Conservation (phyloP, 1,140 invertebrate genomes). For the Pentalonia nigronervosa region DNA sequence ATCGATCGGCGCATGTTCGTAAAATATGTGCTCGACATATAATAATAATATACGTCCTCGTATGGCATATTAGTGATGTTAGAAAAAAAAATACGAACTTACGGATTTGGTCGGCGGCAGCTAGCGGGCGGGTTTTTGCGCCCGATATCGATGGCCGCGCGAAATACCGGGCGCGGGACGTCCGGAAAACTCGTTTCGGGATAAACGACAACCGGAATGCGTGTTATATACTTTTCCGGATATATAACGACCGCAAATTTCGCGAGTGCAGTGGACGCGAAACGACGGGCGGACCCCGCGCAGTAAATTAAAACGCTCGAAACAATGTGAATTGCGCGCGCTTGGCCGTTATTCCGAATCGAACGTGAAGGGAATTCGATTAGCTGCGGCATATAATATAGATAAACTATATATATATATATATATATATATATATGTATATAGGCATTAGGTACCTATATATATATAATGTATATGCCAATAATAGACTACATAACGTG, state of each 20-base stretch:
- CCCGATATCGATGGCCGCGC: not conserved
- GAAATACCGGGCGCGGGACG: not conserved
- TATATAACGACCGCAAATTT: not conserved
- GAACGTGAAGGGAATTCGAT: constrained; percentile 33
- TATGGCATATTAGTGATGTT: not conserved
- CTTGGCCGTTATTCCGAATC: not conserved
- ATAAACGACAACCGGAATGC: not conserved
- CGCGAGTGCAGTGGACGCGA: not conserved
- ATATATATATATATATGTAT: no score
- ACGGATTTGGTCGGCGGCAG: not conserved
- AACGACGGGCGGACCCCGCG: not conserved
- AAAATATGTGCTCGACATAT: no score
- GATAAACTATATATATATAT: not conserved
- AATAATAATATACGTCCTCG: not conserved
- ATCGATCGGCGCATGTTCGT: no score
- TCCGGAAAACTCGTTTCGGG: not conserved
- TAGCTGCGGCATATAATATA: not conserved
- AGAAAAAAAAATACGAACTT: not conserved
- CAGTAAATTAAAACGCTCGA: constrained; percentile 10
- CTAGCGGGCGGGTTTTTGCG: not conserved
- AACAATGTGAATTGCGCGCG: not conserved
- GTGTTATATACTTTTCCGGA: not conserved
- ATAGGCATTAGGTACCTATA: not conserved
- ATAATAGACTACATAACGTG: constrained; percentile 9
- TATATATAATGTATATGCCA: not conserved